Conservation (phyloP, 2,113 vertebrate genomes). For the Promerops cafer region DNA sequence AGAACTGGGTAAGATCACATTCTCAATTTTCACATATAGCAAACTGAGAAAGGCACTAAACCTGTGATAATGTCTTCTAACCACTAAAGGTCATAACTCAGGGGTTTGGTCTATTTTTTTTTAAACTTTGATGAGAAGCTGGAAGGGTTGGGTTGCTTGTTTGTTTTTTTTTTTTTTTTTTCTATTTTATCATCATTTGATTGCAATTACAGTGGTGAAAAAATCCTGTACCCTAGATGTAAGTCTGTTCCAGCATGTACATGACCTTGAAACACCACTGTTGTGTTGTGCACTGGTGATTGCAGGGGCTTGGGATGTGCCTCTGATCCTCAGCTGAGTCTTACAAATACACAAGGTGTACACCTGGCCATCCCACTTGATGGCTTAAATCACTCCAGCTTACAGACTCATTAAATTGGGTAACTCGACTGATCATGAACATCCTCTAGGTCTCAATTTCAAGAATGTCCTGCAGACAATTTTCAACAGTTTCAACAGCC, state of each 20-base stretch:
- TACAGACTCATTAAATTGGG: background rate
- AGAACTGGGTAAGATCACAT: constrained; percentile 1
- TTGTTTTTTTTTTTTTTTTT: background rate
- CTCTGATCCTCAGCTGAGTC: background rate
- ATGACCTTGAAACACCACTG: background rate
- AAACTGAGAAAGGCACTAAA: background rate
- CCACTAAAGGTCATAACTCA: background rate
- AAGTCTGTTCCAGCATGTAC: background rate
- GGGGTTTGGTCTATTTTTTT: background rate
- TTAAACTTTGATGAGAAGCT: background rate
- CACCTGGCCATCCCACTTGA: background rate
- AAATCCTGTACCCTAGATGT: background rate
- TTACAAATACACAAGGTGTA: background rate
- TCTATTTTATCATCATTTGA: background rate
- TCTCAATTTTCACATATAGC: background rate
- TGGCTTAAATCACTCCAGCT: background rate
- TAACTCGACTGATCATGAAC: background rate
- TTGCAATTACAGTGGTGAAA: background rate
- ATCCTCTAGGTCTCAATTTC: background rate
- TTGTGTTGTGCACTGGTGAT: background rate
- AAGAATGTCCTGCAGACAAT: background rate
- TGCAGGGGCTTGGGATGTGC: background rate
- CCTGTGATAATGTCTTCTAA: background rate
- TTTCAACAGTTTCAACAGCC: background rate
- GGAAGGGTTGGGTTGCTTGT: background rate